Evolutionary conservation across 2,113 vertebrate species (phyloP), one percentile per base, ranked within the genome.

Genomic region (Diadophis punctatus): DNA sequence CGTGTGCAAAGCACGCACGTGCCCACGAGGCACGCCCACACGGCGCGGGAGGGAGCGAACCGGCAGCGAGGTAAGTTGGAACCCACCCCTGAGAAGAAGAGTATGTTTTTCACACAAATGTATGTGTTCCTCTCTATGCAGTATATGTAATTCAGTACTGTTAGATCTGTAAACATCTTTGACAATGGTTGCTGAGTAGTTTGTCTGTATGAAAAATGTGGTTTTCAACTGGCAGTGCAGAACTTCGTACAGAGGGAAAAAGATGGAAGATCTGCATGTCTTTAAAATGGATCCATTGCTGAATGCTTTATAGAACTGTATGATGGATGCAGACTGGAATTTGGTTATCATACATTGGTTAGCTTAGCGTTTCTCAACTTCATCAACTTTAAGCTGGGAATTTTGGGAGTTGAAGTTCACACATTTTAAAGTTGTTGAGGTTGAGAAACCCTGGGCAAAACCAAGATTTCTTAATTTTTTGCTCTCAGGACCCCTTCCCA

Each of bases 191-290:
- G 22, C 39, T 39, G 49, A 56, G 87, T 60, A 39, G 94, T 90
- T 55, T 87, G 92, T 86, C 89, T 88, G 46, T 92, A 85, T 93
- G 94, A 93, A 92, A 93, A 93, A 85, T 49, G 20, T 56, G 30
- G 39, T 55, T 94, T 88, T 90, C 53, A 52, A 34, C 89, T 94
- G 95, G 94, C 94, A 93, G 94, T 95, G 94, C 96, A 14, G 95
- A 96, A 94, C 60, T 52, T 20, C 1, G 16, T 51, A 51, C 80
- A 92, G 68, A 56, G 87, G 18, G 9, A 30, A 52, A 1, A 23
- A 51, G 12, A 30, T 22, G 20, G 34, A 80, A 80, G 74, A 80
- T 43, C 8, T 80, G 74, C 14, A 34, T 14, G 14, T 27, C 7
- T n/a, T 46, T 85, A 20, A 80, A 80, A 30, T n/a, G 30, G 7